These are phyloP conservation scores for Dolichallabes microphthalmus DNA, from an alignment of 2,113 vertebrate genomes.

Conservation along the genomic window DNA sequence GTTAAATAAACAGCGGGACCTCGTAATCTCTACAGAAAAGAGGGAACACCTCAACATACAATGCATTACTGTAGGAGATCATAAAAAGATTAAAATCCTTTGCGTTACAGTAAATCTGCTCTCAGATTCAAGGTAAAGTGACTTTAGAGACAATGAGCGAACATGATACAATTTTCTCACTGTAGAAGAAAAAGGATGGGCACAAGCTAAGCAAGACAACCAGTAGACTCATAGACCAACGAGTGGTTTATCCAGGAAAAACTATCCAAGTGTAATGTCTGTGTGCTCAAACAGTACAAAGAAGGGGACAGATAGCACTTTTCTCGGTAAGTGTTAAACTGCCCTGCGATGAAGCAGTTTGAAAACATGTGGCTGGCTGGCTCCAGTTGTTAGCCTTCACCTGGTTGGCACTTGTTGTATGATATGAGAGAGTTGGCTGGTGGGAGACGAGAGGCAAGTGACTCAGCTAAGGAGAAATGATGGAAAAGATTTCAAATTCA, in stretches of 20 bases:
- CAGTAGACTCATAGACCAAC: not conserved
- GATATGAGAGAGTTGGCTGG: not conserved
- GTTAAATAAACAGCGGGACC: slow-evolving; percentile 6
- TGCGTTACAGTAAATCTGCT: slow-evolving; percentile 49
- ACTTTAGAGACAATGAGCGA: slow-evolving; percentile 2
- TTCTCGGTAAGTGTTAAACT: not conserved
- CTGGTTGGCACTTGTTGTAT: not conserved
- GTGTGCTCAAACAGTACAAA: not conserved
- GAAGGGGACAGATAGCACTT: not conserved
- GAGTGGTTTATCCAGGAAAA: not conserved
- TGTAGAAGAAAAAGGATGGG: not conserved
- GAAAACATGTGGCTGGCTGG: not conserved
- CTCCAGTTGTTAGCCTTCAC: not conserved
- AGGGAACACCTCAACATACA: slow-evolving; percentile 35
- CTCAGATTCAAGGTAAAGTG: slow-evolving; percentile 51
- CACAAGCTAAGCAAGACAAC: not conserved
- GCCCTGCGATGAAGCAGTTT: not conserved
- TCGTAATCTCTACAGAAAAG: not conserved
- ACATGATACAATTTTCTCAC: slow-evolving; percentile 22
- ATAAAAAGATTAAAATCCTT: slow-evolving; percentile 47
- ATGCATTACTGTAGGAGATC: slow-evolving; percentile 25
- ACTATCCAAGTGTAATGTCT: not conserved
- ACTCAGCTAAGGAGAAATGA: not conserved
- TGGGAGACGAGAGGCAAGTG: not conserved
- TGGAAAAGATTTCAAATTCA: not conserved